Conservation (phyloP, 1,140 invertebrate genomes). For the Achatina immaculata region DNA sequence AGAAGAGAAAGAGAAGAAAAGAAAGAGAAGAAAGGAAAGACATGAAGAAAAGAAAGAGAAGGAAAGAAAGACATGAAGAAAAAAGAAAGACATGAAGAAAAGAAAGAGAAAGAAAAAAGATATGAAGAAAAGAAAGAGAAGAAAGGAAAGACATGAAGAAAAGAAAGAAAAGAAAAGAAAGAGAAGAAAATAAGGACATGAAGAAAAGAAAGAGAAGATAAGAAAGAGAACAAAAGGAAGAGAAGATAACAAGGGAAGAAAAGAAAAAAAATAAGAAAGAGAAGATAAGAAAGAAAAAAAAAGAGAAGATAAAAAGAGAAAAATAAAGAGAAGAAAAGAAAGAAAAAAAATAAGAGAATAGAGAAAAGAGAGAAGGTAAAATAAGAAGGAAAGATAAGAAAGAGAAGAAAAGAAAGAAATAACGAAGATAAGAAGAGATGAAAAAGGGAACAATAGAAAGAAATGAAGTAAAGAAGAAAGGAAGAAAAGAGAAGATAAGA, state of each 20-base stretch:
- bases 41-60: not conserved
- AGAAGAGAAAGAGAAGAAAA: no score
- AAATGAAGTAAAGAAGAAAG: no score
- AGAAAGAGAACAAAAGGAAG: not conserved
- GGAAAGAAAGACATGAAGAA: not conserved
- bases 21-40: not conserved
- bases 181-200: not conserved
- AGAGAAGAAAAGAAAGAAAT: no score
- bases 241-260: not conserved
- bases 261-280: not conserved
- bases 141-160: not conserved
- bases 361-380: no score
- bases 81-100: not conserved
- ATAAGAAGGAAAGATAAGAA: no score
- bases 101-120: not conserved
- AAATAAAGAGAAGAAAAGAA: not conserved
- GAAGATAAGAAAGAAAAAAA: not conserved
- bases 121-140: not conserved
- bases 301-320: not conserved
- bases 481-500: no score
- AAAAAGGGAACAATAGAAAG: no score
- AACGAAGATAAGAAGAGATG: no score
- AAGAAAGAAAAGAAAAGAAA: not conserved
- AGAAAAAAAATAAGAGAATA: not conserved
- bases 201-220: not conserved